Evolutionary conservation across 2,797 vertebrate genomes (phyloP).

Genomic region (Sciaenops ocellatus): DNA sequence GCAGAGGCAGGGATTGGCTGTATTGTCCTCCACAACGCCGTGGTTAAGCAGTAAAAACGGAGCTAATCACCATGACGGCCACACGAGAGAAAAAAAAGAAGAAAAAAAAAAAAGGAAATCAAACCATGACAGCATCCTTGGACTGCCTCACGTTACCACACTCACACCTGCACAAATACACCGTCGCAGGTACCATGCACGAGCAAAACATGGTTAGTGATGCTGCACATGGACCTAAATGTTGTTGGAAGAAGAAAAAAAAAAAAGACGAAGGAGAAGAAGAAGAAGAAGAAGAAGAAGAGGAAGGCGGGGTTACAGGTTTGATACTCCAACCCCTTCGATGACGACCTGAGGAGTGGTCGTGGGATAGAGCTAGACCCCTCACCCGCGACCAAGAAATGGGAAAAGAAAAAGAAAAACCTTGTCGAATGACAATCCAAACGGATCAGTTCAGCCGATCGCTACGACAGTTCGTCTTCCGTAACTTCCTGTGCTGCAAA

Average conservation of each 20-base stretch:
- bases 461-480: conserved; percentile 38
- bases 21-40: conserved; percentile 54
- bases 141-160: conserved; percentile 39
- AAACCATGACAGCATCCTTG: conserved; percentile 32
- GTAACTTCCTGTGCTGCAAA: conserved; percentile 24
- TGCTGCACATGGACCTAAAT: conserved; percentile 26
- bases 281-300: conserved; percentile 18
- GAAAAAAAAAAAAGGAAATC: not conserved
- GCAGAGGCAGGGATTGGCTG: conserved; percentile 69
- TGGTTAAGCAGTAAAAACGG: conserved; percentile 51
- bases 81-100: not conserved
- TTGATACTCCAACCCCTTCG: conserved; percentile 58
- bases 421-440: conserved; percentile 37
- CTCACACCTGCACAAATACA: conserved; percentile 50
- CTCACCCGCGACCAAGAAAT: conserved; percentile 51
- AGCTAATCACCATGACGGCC: conserved; percentile 52
- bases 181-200: conserved; percentile 42
- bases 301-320: conserved; percentile 63
- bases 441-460: conserved; percentile 40
- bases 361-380: conserved; percentile 53
- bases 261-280: conserved; percentile 4
- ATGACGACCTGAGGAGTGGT: conserved; percentile 74
- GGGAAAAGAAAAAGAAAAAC: conserved; percentile 2
- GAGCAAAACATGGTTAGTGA: conserved; percentile 9
- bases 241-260: conserved; percentile 12